Base-by-base conservation (phyloP, 2,888 invertebrate species). In the Megamerina dolium region DNA sequence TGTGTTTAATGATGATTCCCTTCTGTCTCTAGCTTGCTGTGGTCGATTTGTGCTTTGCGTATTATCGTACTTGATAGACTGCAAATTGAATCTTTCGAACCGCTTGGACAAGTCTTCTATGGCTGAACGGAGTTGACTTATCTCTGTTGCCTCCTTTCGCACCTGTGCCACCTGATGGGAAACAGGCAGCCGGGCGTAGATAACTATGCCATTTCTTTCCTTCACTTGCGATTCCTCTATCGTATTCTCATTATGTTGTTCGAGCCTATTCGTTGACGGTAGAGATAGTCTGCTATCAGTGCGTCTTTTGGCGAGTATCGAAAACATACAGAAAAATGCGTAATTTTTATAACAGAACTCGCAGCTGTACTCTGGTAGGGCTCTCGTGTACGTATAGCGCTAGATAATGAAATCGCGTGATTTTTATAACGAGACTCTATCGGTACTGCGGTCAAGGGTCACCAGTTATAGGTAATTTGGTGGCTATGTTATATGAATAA, bases 71-170 rank as follows among this genome's bases (percentile, higher is more conserved):
- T 9, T 31, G 5, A 13, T 10, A 13, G 5, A 9, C 31, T 6
- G n/a, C n/a, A n/a, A n/a, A n/a, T n/a, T n/a, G 33, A 38, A 19
- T 12, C 13, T 29, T 16, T 38, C 30, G 20, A 38, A 30, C 13
- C 20, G 30, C 20, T 38, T 38, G 4, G 30, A 29, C 5, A 34
- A 13, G 19, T 38, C 31, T 18, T n/a, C 33, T 10, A 33, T 3
- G 17, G 21, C 18, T 12, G 14, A 19, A 23, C 26, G 33, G 10
- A 34, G 9, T 13, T 26, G 20, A 8, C 34, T 35, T 37, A 29
- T 37, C 29, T 8, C 9, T 37, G n/a, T 36, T 18, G 10, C 12
- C 20, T 5, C 17, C 14, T 3, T 26, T 27, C 16, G 23, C 36
- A 26, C 26, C 16, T 12, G 3, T 16, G 23, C 12, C 9, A 36